phyloP scores from a whole-genome alignment of 2,797 vertebrate species.

The Enteromius afrohamiltoni region DNA sequence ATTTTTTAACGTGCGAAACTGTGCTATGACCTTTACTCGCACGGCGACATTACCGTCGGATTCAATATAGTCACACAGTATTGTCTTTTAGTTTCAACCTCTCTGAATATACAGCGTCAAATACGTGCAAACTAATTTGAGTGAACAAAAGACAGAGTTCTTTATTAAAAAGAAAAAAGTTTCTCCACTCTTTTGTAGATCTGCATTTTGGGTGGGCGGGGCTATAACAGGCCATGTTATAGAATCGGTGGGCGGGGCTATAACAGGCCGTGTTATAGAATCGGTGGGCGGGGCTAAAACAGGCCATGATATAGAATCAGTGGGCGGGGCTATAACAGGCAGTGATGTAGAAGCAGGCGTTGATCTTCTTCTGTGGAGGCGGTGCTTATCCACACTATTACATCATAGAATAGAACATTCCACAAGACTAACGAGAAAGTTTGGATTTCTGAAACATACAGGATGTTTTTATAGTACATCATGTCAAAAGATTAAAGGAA shows the following conservation, averaged over 20 bases:
- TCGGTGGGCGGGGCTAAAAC: too few relatives aligned
- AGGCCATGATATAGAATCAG: too few relatives aligned
- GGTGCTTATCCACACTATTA: not conserved
- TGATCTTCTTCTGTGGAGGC: not conserved
- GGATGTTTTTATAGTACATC: not conserved
- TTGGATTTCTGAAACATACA: not conserved
- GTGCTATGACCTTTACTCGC: too few relatives aligned
- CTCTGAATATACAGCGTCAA: not conserved
- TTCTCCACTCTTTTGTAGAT: not conserved
- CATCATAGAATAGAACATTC: not conserved
- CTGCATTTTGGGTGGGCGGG: not conserved
- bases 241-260: not conserved
- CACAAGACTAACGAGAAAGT: not conserved
- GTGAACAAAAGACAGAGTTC: too few relatives aligned
- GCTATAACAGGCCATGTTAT: too few relatives aligned
- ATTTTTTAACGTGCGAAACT: too few relatives aligned
- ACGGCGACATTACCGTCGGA: too few relatives aligned
- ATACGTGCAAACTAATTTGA: not conserved
- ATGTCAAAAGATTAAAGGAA: not conserved
- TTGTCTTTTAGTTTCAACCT: too few relatives aligned
- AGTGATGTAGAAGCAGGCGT: not conserved
- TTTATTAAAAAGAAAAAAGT: too few relatives aligned
- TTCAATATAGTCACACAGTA: too few relatives aligned
- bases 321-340: not conserved
- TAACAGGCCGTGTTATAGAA: not conserved